Evolutionary conservation across 2,888 invertebrate genomes (phyloP).

Genomic region (Drosophila robusta): DNA sequence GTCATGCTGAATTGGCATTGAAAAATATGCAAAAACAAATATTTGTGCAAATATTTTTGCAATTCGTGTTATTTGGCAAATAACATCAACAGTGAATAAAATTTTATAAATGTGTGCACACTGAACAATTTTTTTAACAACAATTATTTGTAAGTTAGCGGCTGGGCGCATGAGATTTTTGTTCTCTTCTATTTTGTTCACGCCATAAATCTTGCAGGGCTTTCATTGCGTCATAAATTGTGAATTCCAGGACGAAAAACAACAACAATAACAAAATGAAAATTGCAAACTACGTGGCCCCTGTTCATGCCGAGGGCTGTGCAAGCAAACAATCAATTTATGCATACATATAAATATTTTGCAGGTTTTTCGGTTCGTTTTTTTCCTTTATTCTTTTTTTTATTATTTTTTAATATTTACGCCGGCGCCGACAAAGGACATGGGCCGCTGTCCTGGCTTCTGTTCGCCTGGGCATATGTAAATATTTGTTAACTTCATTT

Average conservation of each 20-base stretch:
- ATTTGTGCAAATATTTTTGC: slow-evolving; percentile 50
- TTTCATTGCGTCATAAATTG: slow-evolving; percentile 74
- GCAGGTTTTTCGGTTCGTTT: slow-evolving; percentile 25
- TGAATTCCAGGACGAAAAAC: slow-evolving; percentile 45
- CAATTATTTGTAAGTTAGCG: slow-evolving; percentile 73
- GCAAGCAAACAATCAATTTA: slow-evolving; percentile 78
- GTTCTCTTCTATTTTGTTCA: slow-evolving; percentile 33
- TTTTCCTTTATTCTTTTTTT: slow-evolving; percentile 12
- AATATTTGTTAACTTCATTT: slow-evolving; percentile 82
- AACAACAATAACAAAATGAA: slow-evolving; percentile 19
- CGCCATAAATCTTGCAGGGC: slow-evolving; percentile 72
- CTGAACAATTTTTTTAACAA: slow-evolving; percentile 44
- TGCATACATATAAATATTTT: slow-evolving; percentile 64
- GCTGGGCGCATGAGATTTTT: slow-evolving; percentile 11
- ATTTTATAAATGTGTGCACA: slow-evolving; percentile 21
- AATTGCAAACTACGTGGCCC: slow-evolving; percentile 34
- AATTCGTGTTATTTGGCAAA: slow-evolving; percentile 55
- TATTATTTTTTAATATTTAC: slow-evolving; percentile 43
- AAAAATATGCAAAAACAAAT: slow-evolving; percentile 52
- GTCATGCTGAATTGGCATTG: slow-evolving; percentile 57
- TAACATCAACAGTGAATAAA: slow-evolving; percentile 53
- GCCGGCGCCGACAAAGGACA: slow-evolving; percentile 32
- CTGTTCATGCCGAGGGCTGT: slow-evolving; percentile 31
- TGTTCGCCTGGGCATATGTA: slow-evolving; percentile 50
- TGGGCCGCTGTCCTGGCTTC: slow-evolving; percentile 3